phyloP scores from a whole-genome alignment of 92 coral and sea anemone genomes.

The Galaxea fascicularis region DNA sequence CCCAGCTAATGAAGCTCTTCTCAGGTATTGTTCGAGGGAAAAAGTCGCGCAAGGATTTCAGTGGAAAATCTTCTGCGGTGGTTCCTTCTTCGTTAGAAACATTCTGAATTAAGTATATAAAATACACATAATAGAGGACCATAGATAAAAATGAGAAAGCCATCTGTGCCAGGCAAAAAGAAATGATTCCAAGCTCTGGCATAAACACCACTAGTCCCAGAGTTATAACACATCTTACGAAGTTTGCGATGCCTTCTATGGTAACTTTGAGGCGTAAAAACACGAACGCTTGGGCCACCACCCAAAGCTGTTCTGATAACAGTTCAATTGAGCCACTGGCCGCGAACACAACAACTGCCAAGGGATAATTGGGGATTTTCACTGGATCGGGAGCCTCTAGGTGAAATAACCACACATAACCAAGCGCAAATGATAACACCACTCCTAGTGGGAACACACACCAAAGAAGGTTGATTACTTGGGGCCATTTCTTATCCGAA shows the following conservation, averaged over 20 bases:
- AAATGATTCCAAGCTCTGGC: conserved; percentile 87
- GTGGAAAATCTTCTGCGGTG: conserved; percentile 72
- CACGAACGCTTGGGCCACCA: conserved; percentile 85
- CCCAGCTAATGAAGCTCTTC: conserved; percentile 73
- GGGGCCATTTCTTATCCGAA: conserved; percentile 82
- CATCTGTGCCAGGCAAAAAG: conserved; percentile 93
- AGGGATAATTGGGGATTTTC: conserved; percentile 68
- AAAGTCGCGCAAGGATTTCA: conserved; percentile 75
- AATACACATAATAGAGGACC: conserved; percentile 82
- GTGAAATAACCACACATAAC: conserved; percentile 85
- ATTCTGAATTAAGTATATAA: conserved; percentile 60
- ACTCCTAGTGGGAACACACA: conserved; percentile 93
- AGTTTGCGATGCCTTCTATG: conserved; percentile 96
- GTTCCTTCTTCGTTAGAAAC: conserved; percentile 18
- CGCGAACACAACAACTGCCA: conserved; percentile 85
- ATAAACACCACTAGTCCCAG: conserved; percentile 75
- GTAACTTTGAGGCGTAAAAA: conserved; percentile 94
- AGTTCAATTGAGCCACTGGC: conserved; percentile 86
- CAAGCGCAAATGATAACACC: conserved; percentile 66
- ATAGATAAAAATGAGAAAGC: conserved; percentile 82
- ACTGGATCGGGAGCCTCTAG: conserved; percentile 84
- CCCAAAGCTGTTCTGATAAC: conserved; percentile 96
- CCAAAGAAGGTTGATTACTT: conserved; percentile 95
- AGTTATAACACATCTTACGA: conserved; percentile 86
- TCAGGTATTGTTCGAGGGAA: conserved; percentile 67